Conservation (phyloP, 2,797 vertebrate species). For the Hydrophis major region DNA sequence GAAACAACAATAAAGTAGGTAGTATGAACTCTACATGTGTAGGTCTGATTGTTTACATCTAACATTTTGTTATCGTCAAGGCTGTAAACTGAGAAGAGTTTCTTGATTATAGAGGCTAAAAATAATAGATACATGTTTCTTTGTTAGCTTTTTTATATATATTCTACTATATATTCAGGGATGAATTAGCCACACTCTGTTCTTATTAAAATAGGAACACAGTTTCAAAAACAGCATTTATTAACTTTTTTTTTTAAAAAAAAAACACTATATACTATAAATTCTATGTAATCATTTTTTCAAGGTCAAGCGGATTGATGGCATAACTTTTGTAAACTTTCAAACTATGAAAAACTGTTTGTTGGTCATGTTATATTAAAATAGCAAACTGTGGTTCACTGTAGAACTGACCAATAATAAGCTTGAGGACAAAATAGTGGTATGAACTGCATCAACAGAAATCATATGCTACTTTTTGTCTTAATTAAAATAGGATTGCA, state of each 20-base stretch:
- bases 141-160: neutral
- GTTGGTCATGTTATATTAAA: neutral
- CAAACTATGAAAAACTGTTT: neutral
- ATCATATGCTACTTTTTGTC: conserved; percentile 3
- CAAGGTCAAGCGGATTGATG: neutral
- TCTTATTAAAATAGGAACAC: neutral
- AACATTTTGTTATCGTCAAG: neutral
- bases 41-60: neutral
- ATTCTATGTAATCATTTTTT: neutral
- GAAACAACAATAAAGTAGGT: neutral
- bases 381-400: neutral
- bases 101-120: neutral
- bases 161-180: neutral
- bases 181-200: neutral
- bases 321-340: neutral
- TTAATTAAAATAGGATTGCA: conserved; percentile 9
- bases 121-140: neutral
- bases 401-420: neutral
- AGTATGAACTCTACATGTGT: neutral
- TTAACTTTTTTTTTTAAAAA: neutral
- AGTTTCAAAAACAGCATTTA: neutral
- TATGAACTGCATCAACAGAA: neutral
- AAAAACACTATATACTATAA: neutral
- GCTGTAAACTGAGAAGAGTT: neutral
- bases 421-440: neutral